Conservation (phyloP, 2,797 vertebrate species). For the Garrulus glandarius region DNA sequence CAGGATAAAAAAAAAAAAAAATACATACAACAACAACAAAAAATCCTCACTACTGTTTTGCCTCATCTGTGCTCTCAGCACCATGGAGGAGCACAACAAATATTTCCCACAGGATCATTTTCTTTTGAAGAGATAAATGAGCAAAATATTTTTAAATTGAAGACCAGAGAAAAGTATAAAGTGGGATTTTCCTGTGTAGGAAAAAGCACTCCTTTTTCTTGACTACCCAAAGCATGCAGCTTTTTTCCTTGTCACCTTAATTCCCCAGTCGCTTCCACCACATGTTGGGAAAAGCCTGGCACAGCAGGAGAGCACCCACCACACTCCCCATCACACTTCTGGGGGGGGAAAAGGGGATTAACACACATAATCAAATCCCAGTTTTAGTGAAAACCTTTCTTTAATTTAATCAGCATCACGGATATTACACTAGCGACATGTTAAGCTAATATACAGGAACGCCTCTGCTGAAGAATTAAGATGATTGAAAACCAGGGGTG, state of each 20-base stretch:
- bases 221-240: not conserved
- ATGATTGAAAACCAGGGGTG: not conserved
- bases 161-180: not conserved
- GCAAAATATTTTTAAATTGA: not conserved
- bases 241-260: not conserved
- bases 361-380: not conserved
- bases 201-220: not conserved
- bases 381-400: conserved; percentile 43
- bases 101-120: not conserved
- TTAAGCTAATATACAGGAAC: not conserved
- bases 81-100: not conserved
- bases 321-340: accelerated
- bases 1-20: not conserved
- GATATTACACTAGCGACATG: not conserved
- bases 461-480: not conserved
- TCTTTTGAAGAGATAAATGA: not conserved
- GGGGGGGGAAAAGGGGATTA: not conserved
- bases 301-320: not conserved
- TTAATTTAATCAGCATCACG: conserved; percentile 56
- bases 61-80: not conserved
- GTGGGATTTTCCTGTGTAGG: not conserved
- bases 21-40: too few relatives aligned
- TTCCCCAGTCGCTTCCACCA: not conserved
- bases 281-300: not conserved
- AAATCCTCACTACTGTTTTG: not conserved